These are phyloP conservation scores for Machaerirhynchus nigripectus DNA, from an alignment of 2,113 vertebrate genomes.

Conservation along the genomic window DNA sequence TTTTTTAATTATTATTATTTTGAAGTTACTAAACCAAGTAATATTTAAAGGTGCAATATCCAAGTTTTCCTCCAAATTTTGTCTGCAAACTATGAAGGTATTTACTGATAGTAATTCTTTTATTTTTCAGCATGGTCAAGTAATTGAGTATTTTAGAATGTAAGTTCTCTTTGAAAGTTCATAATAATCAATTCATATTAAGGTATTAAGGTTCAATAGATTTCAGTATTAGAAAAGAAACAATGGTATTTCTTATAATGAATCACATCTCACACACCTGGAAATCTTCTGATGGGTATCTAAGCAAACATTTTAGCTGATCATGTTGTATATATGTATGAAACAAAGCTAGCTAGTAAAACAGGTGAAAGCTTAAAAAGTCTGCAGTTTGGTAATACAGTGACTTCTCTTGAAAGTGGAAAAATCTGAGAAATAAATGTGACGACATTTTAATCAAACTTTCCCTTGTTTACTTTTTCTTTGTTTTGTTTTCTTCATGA, in stretches of 20 bases:
- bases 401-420: background rate
- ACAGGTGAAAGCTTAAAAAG: background rate
- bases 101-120: background rate
- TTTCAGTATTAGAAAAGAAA: background rate
- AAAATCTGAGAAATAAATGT: background rate
- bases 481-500: background rate
- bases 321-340: accelerated
- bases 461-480: background rate
- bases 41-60: background rate
- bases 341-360: background rate
- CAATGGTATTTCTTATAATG: background rate
- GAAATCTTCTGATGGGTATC: background rate
- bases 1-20: background rate
- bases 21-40: background rate
- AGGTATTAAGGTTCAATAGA: background rate
- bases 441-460: background rate
- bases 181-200: background rate
- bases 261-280: background rate
- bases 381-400: background rate
- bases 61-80: background rate
- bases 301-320: background rate
- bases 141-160: background rate
- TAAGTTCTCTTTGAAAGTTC: background rate
- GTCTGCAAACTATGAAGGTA: background rate
- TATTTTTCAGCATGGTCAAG: background rate